These are phyloP conservation scores for Conus canariensis DNA, from an alignment of 2,888 invertebrate genomes.

Conservation along the genomic window DNA sequence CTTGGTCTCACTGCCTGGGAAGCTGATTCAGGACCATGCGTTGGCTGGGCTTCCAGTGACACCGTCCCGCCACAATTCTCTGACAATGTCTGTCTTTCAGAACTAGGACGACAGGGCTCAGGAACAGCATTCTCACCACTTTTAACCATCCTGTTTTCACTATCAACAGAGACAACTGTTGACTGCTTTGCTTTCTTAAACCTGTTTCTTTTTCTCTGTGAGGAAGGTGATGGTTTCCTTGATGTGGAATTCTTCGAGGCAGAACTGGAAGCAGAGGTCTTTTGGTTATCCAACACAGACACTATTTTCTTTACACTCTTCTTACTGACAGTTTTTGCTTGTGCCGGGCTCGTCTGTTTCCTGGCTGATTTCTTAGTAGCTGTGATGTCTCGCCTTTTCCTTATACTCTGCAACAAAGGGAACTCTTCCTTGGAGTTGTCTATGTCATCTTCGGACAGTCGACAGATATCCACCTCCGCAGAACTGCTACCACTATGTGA, in stretches of 20 bases:
- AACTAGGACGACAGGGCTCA: neutral
- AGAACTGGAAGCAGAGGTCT: neutral
- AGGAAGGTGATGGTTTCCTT: neutral
- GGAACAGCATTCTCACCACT: neutral
- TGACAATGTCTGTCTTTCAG: neutral
- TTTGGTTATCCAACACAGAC: neutral
- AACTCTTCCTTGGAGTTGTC: neutral
- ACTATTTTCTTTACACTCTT: neutral
- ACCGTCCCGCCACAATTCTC: neutral
- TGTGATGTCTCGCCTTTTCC: neutral
- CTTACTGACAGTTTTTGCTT: neutral
- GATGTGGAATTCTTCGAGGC: neutral
- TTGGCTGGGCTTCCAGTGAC: neutral
- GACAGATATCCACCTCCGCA: slow-evolving; percentile 6
- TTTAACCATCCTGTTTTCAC: neutral
- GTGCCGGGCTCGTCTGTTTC: neutral
- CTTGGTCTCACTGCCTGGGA: neutral
- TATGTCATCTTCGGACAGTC: neutral
- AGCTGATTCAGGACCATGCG: neutral
- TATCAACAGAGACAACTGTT: neutral
- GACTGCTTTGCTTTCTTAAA: neutral
- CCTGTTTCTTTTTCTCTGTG: neutral
- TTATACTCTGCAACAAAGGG: neutral
- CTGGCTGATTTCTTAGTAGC: neutral
- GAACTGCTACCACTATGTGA: slow-evolving; percentile 14